Percentiles rank a stretch among this genome's conserved stretches.
phyloP scores from a whole-genome alignment of 2,113 vertebrate genomes.

The Saguinus midas region DNA sequence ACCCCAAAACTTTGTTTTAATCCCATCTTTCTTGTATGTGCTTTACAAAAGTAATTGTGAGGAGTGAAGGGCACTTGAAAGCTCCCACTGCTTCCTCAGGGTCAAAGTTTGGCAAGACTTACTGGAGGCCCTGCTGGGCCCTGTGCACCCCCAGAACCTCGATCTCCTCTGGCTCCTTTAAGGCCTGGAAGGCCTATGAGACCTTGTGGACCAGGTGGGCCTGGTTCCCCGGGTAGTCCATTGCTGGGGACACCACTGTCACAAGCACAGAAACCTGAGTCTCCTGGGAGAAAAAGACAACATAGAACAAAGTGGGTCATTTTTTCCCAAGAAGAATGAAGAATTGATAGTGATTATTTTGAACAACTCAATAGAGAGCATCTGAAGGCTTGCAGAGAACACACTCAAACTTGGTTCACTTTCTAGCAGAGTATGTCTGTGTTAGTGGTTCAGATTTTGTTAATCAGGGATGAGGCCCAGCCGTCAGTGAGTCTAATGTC shows the following conservation, averaged over 20 bases:
- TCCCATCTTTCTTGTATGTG: background rate
- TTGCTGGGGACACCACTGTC: conserved; percentile 79
- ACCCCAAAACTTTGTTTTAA: background rate
- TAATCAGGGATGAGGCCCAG: background rate
- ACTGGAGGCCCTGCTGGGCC: conserved; percentile 85
- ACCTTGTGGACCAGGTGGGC: conserved; percentile 82
- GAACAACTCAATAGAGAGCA: background rate
- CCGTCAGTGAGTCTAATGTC: background rate
- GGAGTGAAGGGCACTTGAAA: background rate
- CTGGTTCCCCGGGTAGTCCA: conserved; percentile 84
- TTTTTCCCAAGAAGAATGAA: conserved; percentile 20
- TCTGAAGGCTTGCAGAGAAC: background rate
- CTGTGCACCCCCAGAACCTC: conserved; percentile 83
- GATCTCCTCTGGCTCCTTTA: conserved; percentile 87
- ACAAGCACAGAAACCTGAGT: conserved; percentile 91
- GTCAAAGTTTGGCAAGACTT: conserved; percentile 70
- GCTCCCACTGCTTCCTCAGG: background rate
- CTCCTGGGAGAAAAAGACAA: conserved; percentile 83
- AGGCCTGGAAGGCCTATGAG: conserved; percentile 82
- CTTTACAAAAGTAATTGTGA: background rate
- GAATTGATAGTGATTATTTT: background rate
- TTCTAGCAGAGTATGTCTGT: background rate
- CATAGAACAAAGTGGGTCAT: background rate
- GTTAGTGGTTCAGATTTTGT: background rate
- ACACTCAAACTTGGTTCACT: background rate